phyloP scores from a whole-genome alignment of 2,888 invertebrate genomes.

The Philereme vetulata region DNA sequence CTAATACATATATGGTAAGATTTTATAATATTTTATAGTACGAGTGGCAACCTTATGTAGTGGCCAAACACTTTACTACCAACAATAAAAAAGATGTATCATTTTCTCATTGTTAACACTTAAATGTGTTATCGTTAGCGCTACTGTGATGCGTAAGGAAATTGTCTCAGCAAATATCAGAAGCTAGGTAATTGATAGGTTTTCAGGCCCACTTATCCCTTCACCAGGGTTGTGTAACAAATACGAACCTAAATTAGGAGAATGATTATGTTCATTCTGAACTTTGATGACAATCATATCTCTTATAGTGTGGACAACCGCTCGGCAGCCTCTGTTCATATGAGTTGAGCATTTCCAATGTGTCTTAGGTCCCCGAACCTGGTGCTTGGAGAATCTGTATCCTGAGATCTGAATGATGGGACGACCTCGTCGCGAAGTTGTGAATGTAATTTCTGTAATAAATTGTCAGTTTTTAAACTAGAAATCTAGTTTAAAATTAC shows the following conservation, averaged over 20 bases:
- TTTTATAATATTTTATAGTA: no score
- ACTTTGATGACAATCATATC: conserved; percentile 33
- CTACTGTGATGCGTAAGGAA: no score
- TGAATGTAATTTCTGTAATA: not conserved
- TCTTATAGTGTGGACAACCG: conserved; percentile 32
- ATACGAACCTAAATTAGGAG: not conserved
- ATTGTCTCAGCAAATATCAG: no score
- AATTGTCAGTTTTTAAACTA: not conserved
- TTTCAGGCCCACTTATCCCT: no score
- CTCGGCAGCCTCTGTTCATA: conserved; percentile 32
- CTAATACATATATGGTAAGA: no score
- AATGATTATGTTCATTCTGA: conserved; percentile 40
- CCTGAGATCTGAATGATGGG: conserved; percentile 5
- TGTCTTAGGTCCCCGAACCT: conserved; percentile 2
- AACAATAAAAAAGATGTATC: no score
- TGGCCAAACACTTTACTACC: no score
- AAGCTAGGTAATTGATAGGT: no score
- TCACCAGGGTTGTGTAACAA: no score
- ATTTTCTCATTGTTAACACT: no score
- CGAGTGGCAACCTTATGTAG: no score
- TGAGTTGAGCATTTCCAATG: conserved; percentile 43
- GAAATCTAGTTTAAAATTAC: not conserved
- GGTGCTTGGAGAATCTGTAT: conserved; percentile 27
- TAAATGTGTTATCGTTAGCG: no score
- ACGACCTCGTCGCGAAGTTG: conserved; percentile 1